Percentiles rank a stretch among this genome's conserved stretches.
These are phyloP conservation scores for Vombatus ursinus DNA, from an alignment of 2,113 vertebrate genomes.

Conservation along the genomic window DNA sequence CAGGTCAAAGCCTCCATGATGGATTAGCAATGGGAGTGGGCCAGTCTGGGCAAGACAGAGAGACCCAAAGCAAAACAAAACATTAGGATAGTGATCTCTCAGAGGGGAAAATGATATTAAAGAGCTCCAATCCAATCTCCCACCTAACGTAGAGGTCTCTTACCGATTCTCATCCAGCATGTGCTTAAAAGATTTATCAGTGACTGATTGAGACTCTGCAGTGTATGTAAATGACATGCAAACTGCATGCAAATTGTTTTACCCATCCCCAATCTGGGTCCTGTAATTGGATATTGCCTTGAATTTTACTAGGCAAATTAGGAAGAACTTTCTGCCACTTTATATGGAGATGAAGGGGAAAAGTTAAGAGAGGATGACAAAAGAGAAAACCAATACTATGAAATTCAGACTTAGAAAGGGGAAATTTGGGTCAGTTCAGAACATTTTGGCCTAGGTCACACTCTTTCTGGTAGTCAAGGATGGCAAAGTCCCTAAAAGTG, in stretches of 20 bases:
- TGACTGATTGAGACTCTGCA: neutral
- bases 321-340: neutral
- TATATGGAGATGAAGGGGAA: neutral
- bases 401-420: neutral
- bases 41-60: neutral
- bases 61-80: neutral
- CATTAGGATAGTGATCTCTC: neutral
- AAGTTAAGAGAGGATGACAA: neutral
- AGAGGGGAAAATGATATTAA: neutral
- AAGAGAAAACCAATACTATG: neutral
- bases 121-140: neutral
- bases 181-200: too few species aligned
- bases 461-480: neutral
- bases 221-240: neutral
- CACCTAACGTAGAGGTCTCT: neutral
- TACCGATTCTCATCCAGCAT: neutral
- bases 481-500: neutral
- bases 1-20: neutral
- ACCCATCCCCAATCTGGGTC: neutral
- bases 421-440: slow-evolving; percentile 37
- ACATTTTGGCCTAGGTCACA: neutral
- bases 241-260: neutral
- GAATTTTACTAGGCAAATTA: neutral
- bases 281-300: neutral
- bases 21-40: neutral